Base-by-base conservation (phyloP, 2,797 vertebrate species). In the Parauchenoglanis punctatus region DNA sequence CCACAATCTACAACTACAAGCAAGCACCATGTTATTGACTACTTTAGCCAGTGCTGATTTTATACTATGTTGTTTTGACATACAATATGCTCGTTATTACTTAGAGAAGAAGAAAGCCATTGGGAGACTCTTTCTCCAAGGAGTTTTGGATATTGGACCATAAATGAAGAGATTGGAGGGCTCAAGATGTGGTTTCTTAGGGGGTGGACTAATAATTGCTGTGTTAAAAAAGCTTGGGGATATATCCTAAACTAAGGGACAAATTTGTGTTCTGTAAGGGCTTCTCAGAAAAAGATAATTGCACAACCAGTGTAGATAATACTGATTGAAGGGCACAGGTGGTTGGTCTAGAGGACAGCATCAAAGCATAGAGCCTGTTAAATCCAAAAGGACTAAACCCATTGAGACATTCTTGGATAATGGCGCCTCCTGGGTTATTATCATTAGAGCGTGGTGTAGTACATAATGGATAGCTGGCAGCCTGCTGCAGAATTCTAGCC, bases 401-500 rank as follows among this genome's bases (percentile, higher is more conserved):
- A 46, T 81, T 7, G 10, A 61, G 31, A 63, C 23, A 8, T 61
- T 63, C 58, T 25, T 44, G 59, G 35, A 81, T 81, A 81, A 63
- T n/a, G 23, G 78, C 78, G 63, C 13, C 35, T 81, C 58, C 35
- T 81, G 23, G 23, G 58, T 61, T 63, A 46, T 81, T n/a, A 63
- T 46, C 40, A 44, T 81, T 46, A 81, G 58, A 61, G 20, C 12
- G 35, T 25, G 25, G 35, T 46, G 35, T 46, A 63, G 58, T 63
- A 46, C 35, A 81, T 81, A 81, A 81, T 46, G 58, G 20, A 61
- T 44, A 12, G 58, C 78, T 63, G 58, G 58, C 23, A 81, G 77
- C 28, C 31, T 44, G 76, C 28, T 58, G 52, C 52, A 80, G 77
- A 80, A 80, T 80, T 40, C 63, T 63, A 61, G 58, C 58, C 25